Evolutionary conservation across 2,888 invertebrate genomes (phyloP), one percentile per base, ranked within the genome.

Genomic region (Latrodectus hesperus): DNA sequence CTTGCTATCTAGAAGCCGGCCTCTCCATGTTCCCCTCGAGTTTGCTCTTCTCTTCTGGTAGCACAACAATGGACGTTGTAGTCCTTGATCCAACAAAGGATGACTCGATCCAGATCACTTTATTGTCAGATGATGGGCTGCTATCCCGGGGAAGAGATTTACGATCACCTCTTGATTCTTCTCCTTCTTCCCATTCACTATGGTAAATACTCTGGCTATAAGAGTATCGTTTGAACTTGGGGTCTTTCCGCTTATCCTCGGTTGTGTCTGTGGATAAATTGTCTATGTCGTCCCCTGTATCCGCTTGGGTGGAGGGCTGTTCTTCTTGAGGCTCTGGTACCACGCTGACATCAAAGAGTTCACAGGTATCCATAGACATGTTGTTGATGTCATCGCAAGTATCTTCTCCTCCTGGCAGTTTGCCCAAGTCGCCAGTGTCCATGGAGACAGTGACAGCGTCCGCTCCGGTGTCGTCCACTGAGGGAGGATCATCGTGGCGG

Each of bases 71-170:
- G n/a, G 89, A 89, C 22, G 89, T 89, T 0, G 89, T 89, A 17
- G 89, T 81, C 67, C 88, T 86, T 91, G 95, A 96, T 91, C 96
- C 96, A 89, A 96, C 96, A 92, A 98, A 98, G 90, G 97, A 97
- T 93, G 97, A 97, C 93, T 98, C 98, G 92, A 97, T 94, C 97
- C 97, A 97, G 93, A 95, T 96, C 91, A 96, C 93, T 68, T 88
- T 87, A 68, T 79, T 55, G 64, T 79, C 83, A 9, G 78, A 67
- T 16, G 82, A 71, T 8, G 80, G 72, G n/a, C 74, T 73, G 49
- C 38, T 71, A 9, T 65, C 73, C 4, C 68, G 64, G 16, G 51
- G 52, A 14, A 55, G 60, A 11, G 26, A 38, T 65, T 87, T 87
- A 6, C 70, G 65, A 17, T 88, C 88, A 6, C 84, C 82, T 8